Percentiles rank a stretch among this genome's conserved stretches.
phyloP scores from a whole-genome alignment of 2,888 invertebrate genomes.

The Heliconius erato region DNA sequence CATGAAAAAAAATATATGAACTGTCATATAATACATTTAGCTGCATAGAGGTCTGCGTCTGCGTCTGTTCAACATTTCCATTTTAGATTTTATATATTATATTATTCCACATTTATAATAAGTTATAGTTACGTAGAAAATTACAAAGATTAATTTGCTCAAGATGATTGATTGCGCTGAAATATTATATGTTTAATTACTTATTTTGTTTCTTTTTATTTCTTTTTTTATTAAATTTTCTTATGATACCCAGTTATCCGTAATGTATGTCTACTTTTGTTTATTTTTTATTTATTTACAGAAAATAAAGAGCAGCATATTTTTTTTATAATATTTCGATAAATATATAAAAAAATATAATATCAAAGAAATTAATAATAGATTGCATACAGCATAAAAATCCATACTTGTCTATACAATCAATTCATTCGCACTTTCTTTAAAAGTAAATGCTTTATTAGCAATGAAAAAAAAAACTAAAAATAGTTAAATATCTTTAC shows the following conservation, averaged over 20 bases:
- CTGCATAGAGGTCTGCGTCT: slow-evolving; percentile 61
- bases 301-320: neutral
- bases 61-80: slow-evolving; percentile 84
- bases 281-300: too few species aligned
- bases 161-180: slow-evolving; percentile 75
- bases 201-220: slow-evolving; percentile 52
- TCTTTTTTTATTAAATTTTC: slow-evolving; percentile 20
- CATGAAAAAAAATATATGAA: slow-evolving; percentile 72
- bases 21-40: slow-evolving; percentile 38
- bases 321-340: neutral
- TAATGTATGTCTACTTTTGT: neutral
- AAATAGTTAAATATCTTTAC: neutral
- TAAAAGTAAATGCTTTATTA: neutral
- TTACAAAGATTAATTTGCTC: slow-evolving; percentile 83
- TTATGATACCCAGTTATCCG: neutral
- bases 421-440: neutral
- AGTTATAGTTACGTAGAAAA: slow-evolving; percentile 75
- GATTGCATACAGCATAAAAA: neutral
- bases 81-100: slow-evolving; percentile 84
- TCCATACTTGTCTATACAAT: neutral
- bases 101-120: slow-evolving; percentile 84
- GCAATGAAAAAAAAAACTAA: neutral
- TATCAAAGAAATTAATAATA: neutral
- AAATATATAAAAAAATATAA: neutral
- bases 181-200: slow-evolving; percentile 59